Base-by-base conservation (phyloP, 2,888 invertebrate species). In the Ectropis crepuscularia region DNA sequence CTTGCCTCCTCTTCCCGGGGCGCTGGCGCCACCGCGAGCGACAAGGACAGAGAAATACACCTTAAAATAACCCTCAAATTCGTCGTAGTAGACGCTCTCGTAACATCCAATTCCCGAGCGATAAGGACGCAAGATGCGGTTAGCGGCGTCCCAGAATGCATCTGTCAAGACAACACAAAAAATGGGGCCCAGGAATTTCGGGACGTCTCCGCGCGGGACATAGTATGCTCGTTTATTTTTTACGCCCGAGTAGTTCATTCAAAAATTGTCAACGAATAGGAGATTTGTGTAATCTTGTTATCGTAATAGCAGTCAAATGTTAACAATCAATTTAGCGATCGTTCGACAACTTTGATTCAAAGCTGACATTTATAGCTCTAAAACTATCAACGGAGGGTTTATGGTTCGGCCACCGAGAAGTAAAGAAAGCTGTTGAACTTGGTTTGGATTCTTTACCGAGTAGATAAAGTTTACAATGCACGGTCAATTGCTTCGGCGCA, bases 261-360 rank as follows among this genome's bases (percentile, higher is more conserved):
- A 92, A 91, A 91, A 90, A 88, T 87, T 86, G 88, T 88, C 88
- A 85, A 84, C 88, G 89, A 79, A 85, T 86, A 87, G 85, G 80
- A 85, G 88, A 91, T 91, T 92, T 90, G 88, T 90, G 89, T 92
- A 91, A 92, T 91, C 91, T 90, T 87, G 88, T 91, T 90, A 88
- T 79, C 83, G 87, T 86, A 83, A 87, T 83, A 86, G 85, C 79
- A 79, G 80, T 82, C 77, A 78, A 80, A 72, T 74, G 78, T 85
- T 83, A 86, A 86, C 84, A 59, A 60, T 79, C 79, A 83, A 88
- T 88, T 89, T 82, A 86, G 85, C 86, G 80, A 82, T 74, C 79
- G 73, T 80, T 81, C 72, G 73, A 77, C 69, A 71, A 67, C 67
- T 72, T 79, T 70, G 75, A 77, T 76, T 77, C 65, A 65, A 74